Base-by-base conservation (phyloP, 1,140 invertebrate species). In the Sycophaga agraensis region DNA sequence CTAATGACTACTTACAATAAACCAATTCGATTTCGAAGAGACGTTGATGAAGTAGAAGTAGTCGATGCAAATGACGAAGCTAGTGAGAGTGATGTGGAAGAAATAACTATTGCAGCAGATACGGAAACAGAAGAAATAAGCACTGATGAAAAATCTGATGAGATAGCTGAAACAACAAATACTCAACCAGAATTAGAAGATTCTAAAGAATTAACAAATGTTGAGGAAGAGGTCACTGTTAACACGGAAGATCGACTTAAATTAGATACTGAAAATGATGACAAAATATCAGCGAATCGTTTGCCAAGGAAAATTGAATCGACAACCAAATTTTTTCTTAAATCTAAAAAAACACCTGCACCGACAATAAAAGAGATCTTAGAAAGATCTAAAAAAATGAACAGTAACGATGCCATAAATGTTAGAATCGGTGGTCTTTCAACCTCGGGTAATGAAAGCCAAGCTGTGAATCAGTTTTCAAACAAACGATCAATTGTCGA, bases 261-360 rank as follows among this genome's bases (percentile, higher is more conserved):
- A 16, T 14, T 40, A n/a, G 28, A 48, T 24, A 28, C 16, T 16
- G 11, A 48, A 11, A 40, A 16, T 19, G 17, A 19, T 14, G 11
- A 40, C 1, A 42, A 48, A 31, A 6, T 46, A 24, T 11, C 28
- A 35, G 26, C 21, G 0, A 61, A 55, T 39, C 50, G 59, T 19
- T 48, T 61, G 22, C 59, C 58, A 17, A 60, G 31, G 24, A 49
- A 59, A 60, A 51, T 43, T 16, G 57, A 42, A 8, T 4, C 35
- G 2, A 12, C 12, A 12, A 8, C 9, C 1, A 59, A 59, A 16
- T 17, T 59, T 42, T 12, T 40, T 59, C 14, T 26, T n/a, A 58
- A 24, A 22, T 35, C 1, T 34, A 50, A 35, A n/a, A 31, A 35
- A 50, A 17, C 21, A 3, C 31, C 21, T n/a, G n/a, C n/a, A n/a